Base-by-base conservation (phyloP, 2,888 invertebrate species). In the Xanthia togata region DNA sequence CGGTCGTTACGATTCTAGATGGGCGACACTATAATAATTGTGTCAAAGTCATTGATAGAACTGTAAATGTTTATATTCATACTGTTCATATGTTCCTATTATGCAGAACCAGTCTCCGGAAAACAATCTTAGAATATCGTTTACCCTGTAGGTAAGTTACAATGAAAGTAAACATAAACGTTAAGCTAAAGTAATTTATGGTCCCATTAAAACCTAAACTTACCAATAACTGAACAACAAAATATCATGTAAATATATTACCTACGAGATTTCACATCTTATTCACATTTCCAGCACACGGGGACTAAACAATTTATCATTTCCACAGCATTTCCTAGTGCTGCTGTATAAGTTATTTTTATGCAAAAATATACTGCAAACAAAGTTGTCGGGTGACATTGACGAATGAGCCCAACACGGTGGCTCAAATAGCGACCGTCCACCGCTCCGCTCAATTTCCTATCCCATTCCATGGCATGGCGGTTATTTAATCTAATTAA, bases 311-410 rank as follows among this genome's bases (percentile, higher is more conserved):
- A 75, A 88, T 90, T 89, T 76, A 83, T 92, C 87, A 90, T 91
- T 90, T 89, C 89, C 87, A 83, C 80, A 88, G 78, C 83, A 84
- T 88, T 90, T 90, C 86, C 88, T 88, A 82, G 82, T 84, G 79
- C 69, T 82, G 75, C 84, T n/a, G n/a, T n/a, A 69, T 78, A 88
- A 89, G 89, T 92, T 93, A 92, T 94, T 93, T 94, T 93, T 93
- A 94, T 94, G 94, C 93, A 94, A 95, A 95, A 93, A 93, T 93
- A 93, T 93, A 93, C 93, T 91, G 91, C 88, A 90, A 91, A 92
- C 92, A 92, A 90, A 90, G 89, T 90, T 78, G 82, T 82, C 80
- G 85, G 79, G 79, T 88, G 95, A 95, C 95, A 92, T 90, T 95
- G 95, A 95, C 89, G 90, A 89, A 95, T 94, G 92, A 83, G 88